phyloP scores from a whole-genome alignment of 2,888 invertebrate species.

The Lasioglossum oenotherae region DNA sequence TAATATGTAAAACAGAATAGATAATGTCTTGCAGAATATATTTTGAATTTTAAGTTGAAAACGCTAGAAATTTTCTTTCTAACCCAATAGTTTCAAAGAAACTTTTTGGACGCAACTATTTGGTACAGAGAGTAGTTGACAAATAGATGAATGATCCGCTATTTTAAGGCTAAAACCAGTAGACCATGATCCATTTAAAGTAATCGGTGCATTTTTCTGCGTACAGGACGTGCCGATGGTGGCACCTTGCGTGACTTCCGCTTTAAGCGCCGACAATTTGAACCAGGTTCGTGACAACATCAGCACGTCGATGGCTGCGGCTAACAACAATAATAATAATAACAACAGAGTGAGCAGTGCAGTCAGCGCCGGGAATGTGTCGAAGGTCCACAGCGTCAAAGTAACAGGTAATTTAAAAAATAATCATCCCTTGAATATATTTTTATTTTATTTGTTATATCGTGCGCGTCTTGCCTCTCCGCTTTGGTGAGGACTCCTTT shows the following conservation, averaged over 20 bases:
- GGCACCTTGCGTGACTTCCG: slow-evolving; percentile 80
- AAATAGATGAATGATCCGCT: background rate
- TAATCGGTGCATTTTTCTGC: slow-evolving; percentile 26
- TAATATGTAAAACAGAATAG: too few species aligned
- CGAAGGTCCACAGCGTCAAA: slow-evolving; percentile 76
- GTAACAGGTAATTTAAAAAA: slow-evolving; percentile 74
- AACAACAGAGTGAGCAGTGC: slow-evolving; percentile 78
- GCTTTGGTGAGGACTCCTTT: background rate
- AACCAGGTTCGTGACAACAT: slow-evolving; percentile 76
- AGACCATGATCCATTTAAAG: slow-evolving; percentile 10
- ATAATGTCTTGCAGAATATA: too few species aligned
- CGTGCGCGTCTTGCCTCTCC: background rate
- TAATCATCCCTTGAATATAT: background rate
- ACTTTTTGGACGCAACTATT: background rate
- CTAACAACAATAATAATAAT: slow-evolving; percentile 67
- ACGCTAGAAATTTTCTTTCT: too few species aligned
- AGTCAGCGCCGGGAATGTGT: slow-evolving; percentile 78
- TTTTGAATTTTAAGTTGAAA: too few species aligned
- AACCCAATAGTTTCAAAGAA: background rate
- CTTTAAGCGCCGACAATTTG: slow-evolving; percentile 80
- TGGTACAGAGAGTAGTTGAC: background rate
- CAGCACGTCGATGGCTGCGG: slow-evolving; percentile 60
- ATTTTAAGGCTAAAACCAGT: background rate
- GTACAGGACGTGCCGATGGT: slow-evolving; percentile 75
- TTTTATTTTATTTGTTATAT: background rate